Evolutionary conservation across 1,140 invertebrate species (phyloP), one percentile per base, ranked within the genome.

Genomic region (Penaeus japonicus): DNA sequence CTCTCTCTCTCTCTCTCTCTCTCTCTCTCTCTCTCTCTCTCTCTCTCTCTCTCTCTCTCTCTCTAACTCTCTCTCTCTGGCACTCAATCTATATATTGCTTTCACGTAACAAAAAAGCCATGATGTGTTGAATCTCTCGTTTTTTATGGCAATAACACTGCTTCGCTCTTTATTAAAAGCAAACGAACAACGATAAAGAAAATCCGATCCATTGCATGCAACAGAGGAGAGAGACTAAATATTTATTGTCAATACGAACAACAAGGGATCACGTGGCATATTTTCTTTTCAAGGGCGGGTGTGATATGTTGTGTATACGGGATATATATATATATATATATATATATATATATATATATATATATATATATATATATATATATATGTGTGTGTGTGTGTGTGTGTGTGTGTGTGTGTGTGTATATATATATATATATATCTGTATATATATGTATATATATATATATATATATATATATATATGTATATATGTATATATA

Each of bases 401-500:
- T 78, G 75, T 32, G 75, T 4, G 75, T 4, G 75, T 32, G 75
- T 7, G 75, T 7, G 75, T 78, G 75, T 78, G 75, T 78, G 75
- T 78, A 35, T 78, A 35, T 78, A 35, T 78, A 35, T 78, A 35
- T 4, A 35, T 78, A 35, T 78, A 35, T 78, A 35, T 4, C 30
- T 78, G 75, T 4, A 35, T 78, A 35, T 78, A 35, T 78, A 35
- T 78, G 75, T 78, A 35, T 79, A 47, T 79, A n/a, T 79, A 47
- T 79, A n/a, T 79, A 24, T 47, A n/a, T 79, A 47, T 53, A 47
- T 79, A 47, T 53, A 47, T 79, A 47, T 53, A 47, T 79, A 47
- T 79, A 47, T 79, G 77, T 79, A 47, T 79, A 47, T 79, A 47
- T 79, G 77, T 79, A 47, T 79, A 47, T 79, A 47, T 79, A 47